Conservation (phyloP, 2,113 vertebrate species). For the Garra rufa region DNA sequence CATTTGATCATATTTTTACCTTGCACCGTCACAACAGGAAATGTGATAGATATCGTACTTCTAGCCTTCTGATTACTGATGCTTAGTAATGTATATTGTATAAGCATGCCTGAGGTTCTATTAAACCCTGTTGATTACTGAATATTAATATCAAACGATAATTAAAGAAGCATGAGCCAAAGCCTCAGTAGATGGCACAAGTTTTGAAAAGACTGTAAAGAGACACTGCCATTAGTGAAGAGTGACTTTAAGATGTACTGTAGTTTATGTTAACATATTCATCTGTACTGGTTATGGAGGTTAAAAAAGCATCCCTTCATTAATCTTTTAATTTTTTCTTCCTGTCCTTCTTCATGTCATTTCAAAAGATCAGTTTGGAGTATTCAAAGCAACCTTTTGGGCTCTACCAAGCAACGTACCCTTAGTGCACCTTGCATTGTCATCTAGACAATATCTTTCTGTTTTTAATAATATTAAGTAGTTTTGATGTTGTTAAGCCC, state of each 20-base stretch:
- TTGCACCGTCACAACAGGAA: background rate
- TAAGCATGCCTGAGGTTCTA: constrained; percentile 10
- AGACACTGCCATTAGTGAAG: background rate
- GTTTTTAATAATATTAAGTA: constrained; percentile 50
- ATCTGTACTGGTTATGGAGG: constrained; percentile 6
- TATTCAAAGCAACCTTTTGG: background rate
- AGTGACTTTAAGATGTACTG: background rate
- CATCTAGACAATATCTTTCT: constrained; percentile 40
- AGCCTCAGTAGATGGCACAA: background rate
- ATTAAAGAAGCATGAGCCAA: constrained; percentile 30
- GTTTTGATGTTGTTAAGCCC: constrained; percentile 48
- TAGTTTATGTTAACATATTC: background rate
- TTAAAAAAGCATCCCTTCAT: constrained; percentile 10
- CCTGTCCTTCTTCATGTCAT: background rate
- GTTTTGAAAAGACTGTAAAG: constrained; percentile 17
- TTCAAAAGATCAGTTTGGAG: constrained; percentile 7
- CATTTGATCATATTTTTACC: background rate
- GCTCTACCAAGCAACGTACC: background rate
- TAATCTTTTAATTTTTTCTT: background rate
- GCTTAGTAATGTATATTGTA: background rate
- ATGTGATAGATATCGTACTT: constrained; percentile 8
- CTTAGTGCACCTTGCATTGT: constrained; percentile 51
- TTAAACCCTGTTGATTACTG: constrained; percentile 2
- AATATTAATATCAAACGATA: background rate
- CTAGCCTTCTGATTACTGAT: background rate